phyloP scores from a whole-genome alignment of 2,888 invertebrate species.

The Seira ritae region DNA sequence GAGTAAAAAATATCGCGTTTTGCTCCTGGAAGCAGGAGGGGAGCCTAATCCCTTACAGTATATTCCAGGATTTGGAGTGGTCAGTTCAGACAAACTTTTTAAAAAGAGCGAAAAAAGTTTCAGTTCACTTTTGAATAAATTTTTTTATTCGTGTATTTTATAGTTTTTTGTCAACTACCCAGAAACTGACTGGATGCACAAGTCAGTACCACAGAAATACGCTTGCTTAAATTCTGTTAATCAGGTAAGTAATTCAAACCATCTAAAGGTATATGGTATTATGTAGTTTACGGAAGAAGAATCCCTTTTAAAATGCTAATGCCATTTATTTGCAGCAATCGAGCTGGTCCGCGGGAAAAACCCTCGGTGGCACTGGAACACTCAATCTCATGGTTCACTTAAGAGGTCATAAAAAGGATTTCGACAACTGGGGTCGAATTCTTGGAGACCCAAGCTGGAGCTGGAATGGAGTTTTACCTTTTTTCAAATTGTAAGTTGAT shows the following conservation, averaged over 20 bases:
- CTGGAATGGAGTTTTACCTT: background rate
- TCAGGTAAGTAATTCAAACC: constrained; percentile 19
- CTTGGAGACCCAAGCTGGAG: background rate
- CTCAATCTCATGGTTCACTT: constrained; percentile 55
- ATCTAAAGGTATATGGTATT: background rate
- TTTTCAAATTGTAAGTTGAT: background rate
- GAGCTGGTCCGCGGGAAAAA: constrained; percentile 50
- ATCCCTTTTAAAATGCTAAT: constrained; percentile 8
- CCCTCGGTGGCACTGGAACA: constrained; percentile 47
- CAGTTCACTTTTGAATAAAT: too few relatives aligned
- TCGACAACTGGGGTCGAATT: constrained; percentile 49
- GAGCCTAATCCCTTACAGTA: constrained; percentile 41
- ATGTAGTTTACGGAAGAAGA: background rate
- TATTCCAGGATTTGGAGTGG: constrained; percentile 24
- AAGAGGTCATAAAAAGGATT: constrained; percentile 52
- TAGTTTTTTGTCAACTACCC: constrained; percentile 51
- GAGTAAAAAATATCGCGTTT: constrained; percentile 30
- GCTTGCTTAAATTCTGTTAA: constrained; percentile 60
- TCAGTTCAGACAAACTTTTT: background rate
- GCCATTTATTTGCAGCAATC: constrained; percentile 27
- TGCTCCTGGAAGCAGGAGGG: constrained; percentile 52
- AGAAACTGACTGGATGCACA: constrained; percentile 60
- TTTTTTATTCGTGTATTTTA: background rate
- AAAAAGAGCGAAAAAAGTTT: too few relatives aligned
- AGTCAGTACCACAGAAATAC: constrained; percentile 50